A percentile compares a stretch with the other conserved stretches of the same genome.
Conservation (phyloP, 2,888 invertebrate genomes). For the Spatulosminthurus flaviceps region DNA sequence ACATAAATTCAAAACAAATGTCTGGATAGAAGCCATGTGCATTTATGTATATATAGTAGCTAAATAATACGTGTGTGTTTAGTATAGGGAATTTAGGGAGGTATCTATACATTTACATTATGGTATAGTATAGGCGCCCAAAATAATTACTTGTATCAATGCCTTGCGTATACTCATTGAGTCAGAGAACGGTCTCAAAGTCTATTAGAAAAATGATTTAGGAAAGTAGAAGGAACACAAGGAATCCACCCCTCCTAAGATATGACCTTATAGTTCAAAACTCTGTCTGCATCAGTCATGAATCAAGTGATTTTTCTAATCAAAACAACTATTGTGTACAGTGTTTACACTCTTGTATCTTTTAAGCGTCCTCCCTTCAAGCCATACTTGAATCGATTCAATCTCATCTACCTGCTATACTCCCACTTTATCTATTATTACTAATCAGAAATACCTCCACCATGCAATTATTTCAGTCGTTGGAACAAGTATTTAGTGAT, state of each 20-base stretch:
- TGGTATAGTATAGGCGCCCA: no score
- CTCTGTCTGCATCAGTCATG: conserved; percentile 15
- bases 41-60: no score
- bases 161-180: no score
- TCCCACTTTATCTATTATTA: conserved; percentile 3
- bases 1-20: no score
- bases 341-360: background rate
- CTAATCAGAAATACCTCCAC: conserved; percentile 23
- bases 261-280: conserved; percentile 30
- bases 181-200: no score
- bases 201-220: background rate
- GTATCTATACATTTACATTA: no score
- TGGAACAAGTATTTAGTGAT: conserved; percentile 13
- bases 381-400: background rate
- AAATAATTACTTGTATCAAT: no score
- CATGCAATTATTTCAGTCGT: conserved; percentile 20
- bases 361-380: background rate
- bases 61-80: no score
- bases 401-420: conserved; percentile 1
- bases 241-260: conserved; percentile 16
- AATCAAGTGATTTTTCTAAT: conserved; percentile 30
- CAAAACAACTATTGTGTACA: conserved; percentile 24
- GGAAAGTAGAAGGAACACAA: no score
- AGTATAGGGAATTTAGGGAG: no score
- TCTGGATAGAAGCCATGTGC: no score